Base-by-base conservation (phyloP, 2,113 vertebrate genomes). In the Osmerus eperlanus region DNA sequence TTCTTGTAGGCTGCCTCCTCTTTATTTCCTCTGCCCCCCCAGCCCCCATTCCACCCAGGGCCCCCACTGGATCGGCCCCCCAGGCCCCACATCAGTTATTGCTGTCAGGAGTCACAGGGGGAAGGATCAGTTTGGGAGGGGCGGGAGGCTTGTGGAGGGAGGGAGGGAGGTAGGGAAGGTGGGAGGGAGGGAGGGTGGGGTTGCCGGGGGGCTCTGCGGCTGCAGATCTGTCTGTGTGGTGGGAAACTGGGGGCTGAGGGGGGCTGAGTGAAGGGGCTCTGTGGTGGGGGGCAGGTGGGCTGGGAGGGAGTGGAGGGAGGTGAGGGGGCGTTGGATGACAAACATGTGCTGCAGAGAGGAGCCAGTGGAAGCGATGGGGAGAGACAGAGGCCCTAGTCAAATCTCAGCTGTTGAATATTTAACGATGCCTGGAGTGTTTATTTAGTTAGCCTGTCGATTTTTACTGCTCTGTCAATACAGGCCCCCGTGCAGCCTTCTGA, bases 391-490 rank as follows among this genome's bases (percentile, higher is more conserved):
- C 76, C 90, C 92, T 94, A 93, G 95, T 98, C 94, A 95, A 94
- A 97, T 97, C 95, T 96, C 94, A 92, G 84, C 91, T 93, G 93
- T 92, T 99, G 97, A 97, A 99, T 99, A 96, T 98, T 99, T 98
- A 96, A 98, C 97, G 94, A 94, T 92, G 94, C 93, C 92, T 90
- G 91, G 87, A 86, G 91, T 93, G 96, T 97, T 98, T 97, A 96
- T 98, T 98, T 96, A 96, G 95, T 96, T 94, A 96, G 94, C 91
- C 93, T 98, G 97, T 98, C 96, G 95, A 97, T 98, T 97, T 97
- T 97, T 96, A 96, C 94, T 93, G 92, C 94, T 96, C 96, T 98
- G 95, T 98, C 97, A 97, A 99, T 99, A 96, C 95, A 92, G 90
- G 94, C 95, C 95, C 94, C 94, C 91, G 93, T 94, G 93, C 91